phyloP scores from a whole-genome alignment of 2,113 vertebrate genomes.

The Dasyprocta punctata region DNA sequence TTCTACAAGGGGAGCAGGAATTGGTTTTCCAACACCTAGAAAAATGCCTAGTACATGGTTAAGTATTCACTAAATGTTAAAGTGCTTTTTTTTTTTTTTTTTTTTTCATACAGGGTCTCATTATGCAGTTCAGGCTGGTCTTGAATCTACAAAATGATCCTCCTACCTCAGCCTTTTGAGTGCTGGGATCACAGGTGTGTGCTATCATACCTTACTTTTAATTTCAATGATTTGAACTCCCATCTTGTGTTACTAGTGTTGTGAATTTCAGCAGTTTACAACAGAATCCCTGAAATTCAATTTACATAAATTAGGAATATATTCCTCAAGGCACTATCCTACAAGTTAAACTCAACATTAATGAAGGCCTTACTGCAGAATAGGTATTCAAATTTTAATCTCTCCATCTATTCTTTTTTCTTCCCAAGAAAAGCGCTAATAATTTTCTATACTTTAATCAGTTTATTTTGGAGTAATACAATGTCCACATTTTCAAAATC shows the following conservation, averaged over 20 bases:
- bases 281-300: not conserved
- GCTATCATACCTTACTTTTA: not conserved
- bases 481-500: not conserved
- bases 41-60: not conserved
- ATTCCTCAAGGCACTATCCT: not conserved
- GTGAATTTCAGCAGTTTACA: not conserved
- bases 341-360: not conserved
- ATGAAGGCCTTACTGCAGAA: not conserved
- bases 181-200: not conserved
- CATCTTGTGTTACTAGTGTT: not conserved
- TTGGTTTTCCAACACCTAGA: not conserved
- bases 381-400: not conserved
- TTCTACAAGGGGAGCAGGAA: not conserved
- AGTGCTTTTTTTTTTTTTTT: not conserved
- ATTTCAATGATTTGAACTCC: not conserved
- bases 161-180: not conserved
- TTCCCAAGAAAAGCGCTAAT: not conserved
- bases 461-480: not conserved
- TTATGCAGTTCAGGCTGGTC: not conserved
- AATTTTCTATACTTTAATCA: not conserved
- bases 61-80: not conserved
- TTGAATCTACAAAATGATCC: not conserved
- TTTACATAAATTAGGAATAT: not conserved
- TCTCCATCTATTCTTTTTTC: not conserved
- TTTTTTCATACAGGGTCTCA: not conserved